phyloP scores from a whole-genome alignment of 2,888 invertebrate genomes.

The Parnassius orleans region DNA sequence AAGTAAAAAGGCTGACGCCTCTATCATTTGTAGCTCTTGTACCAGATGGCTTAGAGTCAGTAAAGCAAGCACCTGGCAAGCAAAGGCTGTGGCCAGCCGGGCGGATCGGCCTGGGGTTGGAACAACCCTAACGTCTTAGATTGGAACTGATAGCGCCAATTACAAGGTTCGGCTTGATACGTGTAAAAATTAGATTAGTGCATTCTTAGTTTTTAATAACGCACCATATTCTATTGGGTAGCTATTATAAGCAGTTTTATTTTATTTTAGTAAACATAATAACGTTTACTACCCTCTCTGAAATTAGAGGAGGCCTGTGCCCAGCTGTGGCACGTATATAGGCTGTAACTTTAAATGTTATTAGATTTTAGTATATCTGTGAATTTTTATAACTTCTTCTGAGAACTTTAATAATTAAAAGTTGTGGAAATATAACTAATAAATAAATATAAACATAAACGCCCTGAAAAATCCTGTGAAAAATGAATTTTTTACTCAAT shows the following conservation, averaged over 20 bases:
- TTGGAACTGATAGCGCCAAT: constrained; percentile 48
- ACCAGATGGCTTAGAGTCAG: constrained; percentile 47
- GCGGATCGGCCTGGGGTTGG: constrained; percentile 34
- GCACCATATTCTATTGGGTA: constrained; percentile 12
- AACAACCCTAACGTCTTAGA: constrained; percentile 62
- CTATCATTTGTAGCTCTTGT: constrained; percentile 8
- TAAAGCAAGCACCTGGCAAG: constrained; percentile 50
- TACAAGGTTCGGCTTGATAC: constrained; percentile 47
- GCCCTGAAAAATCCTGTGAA: too few relatives aligned
- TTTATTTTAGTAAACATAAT: not conserved
- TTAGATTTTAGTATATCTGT: not conserved
- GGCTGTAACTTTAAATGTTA: too few relatives aligned
- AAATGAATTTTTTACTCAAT: too few relatives aligned
- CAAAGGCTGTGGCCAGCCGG: constrained; percentile 29
- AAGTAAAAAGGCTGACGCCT: not conserved
- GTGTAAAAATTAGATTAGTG: constrained; percentile 46
- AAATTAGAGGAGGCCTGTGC: too few relatives aligned
- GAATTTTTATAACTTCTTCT: not conserved
- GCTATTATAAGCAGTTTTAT: not conserved
- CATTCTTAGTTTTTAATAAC: constrained; percentile 30
- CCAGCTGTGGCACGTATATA: too few relatives aligned
- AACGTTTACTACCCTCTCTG: not conserved
- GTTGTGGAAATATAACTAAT: too few relatives aligned
- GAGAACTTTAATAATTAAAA: too few relatives aligned
- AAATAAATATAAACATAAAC: too few relatives aligned